These are phyloP conservation scores for Labroides dimidiatus DNA, from an alignment of 2,797 vertebrate species.

Conservation along the genomic window DNA sequence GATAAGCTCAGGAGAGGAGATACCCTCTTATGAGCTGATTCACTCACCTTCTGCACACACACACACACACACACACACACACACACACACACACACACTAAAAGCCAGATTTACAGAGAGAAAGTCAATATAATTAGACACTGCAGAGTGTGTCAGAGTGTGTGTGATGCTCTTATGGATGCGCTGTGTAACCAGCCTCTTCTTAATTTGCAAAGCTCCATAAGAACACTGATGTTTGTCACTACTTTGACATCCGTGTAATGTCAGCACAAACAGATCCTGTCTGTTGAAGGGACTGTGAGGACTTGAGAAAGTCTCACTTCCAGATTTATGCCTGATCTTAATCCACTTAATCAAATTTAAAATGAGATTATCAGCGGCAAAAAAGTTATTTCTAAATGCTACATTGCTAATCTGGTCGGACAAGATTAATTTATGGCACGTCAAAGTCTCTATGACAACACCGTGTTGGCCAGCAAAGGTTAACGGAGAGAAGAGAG, in stretches of 20 bases:
- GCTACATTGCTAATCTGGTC: too few species aligned
- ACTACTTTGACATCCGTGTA: background rate
- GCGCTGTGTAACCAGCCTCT: background rate
- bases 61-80: slow-evolving; percentile 2
- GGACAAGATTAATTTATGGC: too few species aligned
- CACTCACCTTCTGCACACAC: slow-evolving; percentile 25
- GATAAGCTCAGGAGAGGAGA: slow-evolving; percentile 53
- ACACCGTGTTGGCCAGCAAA: too few species aligned
- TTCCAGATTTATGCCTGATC: too few species aligned
- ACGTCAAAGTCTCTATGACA: too few species aligned
- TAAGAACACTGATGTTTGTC: background rate
- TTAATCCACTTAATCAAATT: too few species aligned
- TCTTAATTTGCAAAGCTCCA: slow-evolving; percentile 24
- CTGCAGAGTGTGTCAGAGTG: slow-evolving; percentile 9
- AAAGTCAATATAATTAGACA: slow-evolving; percentile 41
- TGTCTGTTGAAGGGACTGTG: too few species aligned
- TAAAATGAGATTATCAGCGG: too few species aligned
- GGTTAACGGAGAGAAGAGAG: too few species aligned
- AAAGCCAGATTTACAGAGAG: slow-evolving; percentile 8
- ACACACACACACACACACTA: slow-evolving; percentile 1
- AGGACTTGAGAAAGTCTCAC: too few species aligned
- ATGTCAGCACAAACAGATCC: too few species aligned
- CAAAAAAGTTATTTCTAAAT: too few species aligned
- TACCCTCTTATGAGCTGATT: slow-evolving; percentile 44
- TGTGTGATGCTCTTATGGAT: slow-evolving; percentile 3